phyloP scores from a whole-genome alignment of 2,113 vertebrate species.

The Cryptotis parvus region DNA sequence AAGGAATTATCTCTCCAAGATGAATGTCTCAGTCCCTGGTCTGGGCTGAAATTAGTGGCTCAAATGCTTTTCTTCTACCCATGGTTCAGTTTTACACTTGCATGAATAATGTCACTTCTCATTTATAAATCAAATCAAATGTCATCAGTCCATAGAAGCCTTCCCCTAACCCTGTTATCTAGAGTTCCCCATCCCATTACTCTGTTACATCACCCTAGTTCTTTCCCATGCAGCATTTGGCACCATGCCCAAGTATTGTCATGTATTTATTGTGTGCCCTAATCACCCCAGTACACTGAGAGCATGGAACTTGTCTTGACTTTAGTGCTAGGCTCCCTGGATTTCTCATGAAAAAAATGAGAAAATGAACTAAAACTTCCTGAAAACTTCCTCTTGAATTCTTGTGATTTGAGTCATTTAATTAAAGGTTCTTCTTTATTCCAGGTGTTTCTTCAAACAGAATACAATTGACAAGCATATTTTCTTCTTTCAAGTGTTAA shows the following conservation, averaged over 20 bases:
- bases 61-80: background rate
- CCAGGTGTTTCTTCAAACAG: background rate
- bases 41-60: background rate
- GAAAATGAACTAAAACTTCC: background rate
- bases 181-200: background rate
- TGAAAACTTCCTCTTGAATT: background rate
- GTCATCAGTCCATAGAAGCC: background rate
- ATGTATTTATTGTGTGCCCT: background rate
- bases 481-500: background rate
- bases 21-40: background rate
- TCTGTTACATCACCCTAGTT: background rate
- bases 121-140: background rate
- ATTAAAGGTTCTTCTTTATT: background rate
- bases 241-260: background rate
- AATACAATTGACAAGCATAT: background rate
- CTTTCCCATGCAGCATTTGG: background rate
- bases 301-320: background rate
- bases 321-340: slow-evolving; percentile 17
- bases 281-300: background rate
- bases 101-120: slow-evolving; percentile 22
- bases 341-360: too few relatives aligned
- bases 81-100: background rate
- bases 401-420: background rate
- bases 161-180: background rate
- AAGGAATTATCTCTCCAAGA: slow-evolving; percentile 47